Percentiles rank a stretch among this genome's conserved stretches.
These are phyloP conservation scores for Eugnorisma glareosa DNA, from an alignment of 2,888 invertebrate genomes.

Conservation along the genomic window DNA sequence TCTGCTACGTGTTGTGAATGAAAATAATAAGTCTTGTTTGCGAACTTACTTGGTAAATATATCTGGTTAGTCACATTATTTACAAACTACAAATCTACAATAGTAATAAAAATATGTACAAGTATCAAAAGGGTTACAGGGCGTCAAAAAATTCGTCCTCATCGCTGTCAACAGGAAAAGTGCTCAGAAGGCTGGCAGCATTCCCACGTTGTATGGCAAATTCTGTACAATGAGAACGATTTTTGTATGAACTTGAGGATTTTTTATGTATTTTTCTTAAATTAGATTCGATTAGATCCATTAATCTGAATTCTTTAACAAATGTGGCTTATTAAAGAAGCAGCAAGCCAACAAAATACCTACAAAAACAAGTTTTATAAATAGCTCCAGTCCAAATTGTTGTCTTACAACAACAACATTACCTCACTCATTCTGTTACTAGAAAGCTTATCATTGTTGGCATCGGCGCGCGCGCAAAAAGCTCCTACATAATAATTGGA, in stretches of 20 bases:
- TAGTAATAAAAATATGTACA: too few species aligned
- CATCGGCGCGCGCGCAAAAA: conserved; percentile 85
- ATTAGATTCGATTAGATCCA: too few species aligned
- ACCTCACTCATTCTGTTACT: conserved; percentile 75
- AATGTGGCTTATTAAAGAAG: background rate
- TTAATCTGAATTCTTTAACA: background rate
- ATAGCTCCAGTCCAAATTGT: conserved; percentile 52
- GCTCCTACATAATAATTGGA: conserved; percentile 88
- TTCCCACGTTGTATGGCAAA: too few species aligned
- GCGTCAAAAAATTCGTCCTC: too few species aligned
- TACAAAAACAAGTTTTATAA: conserved; percentile 42
- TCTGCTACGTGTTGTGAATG: conserved; percentile 14
- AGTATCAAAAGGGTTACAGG: too few species aligned
- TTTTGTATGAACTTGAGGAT: background rate
- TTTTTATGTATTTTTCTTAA: background rate
- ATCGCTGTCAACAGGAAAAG: too few species aligned
- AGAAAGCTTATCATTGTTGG: conserved; percentile 86
- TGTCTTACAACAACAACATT: conserved; percentile 74
- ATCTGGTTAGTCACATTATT: too few species aligned
- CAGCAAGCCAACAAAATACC: conserved; percentile 8
- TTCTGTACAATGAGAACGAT: background rate
- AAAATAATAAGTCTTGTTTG: background rate
- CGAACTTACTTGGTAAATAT: background rate
- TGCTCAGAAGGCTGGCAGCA: too few species aligned
- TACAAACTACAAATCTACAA: too few species aligned